A percentile compares a stretch with the other conserved stretches of the same genome.
phyloP scores from a whole-genome alignment of 2,797 vertebrate genomes.

The Cryptoprocta ferox region DNA sequence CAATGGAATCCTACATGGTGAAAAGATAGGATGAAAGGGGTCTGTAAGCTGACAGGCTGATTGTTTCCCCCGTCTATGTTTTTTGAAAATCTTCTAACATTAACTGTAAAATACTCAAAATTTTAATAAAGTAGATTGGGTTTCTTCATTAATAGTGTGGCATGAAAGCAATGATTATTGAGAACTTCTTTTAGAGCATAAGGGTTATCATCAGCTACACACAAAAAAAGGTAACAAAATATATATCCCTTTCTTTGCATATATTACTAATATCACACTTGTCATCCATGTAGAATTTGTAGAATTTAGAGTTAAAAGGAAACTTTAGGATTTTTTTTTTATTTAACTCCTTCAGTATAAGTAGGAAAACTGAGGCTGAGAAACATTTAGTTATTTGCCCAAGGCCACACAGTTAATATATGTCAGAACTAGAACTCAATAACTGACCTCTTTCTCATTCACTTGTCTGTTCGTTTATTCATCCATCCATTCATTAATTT shows the following conservation, averaged over 20 bases:
- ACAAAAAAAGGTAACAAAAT: neutral
- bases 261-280: neutral
- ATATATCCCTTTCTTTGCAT: neutral
- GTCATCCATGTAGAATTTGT: neutral
- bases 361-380: slow-evolving; percentile 30
- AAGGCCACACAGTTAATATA: neutral
- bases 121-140: slow-evolving; percentile 48
- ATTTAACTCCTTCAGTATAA: neutral
- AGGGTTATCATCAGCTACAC: neutral
- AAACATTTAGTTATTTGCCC: slow-evolving; percentile 38
- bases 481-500: neutral
- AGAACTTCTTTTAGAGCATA: slow-evolving; percentile 21
- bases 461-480: neutral
- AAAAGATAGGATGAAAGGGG: slow-evolving; percentile 79
- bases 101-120: slow-evolving; percentile 59
- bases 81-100: slow-evolving; percentile 48
- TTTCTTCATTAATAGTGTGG: slow-evolving; percentile 38
- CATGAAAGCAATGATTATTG: slow-evolving; percentile 49
- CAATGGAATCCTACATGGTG: slow-evolving; percentile 79
- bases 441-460: neutral
- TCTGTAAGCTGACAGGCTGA: slow-evolving; percentile 82
- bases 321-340: neutral
- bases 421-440: neutral
- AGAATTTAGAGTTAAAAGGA: slow-evolving; percentile 9
- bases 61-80: slow-evolving; percentile 69